A percentile compares a stretch with the other conserved stretches of the same genome.
Conservation (phyloP, 1,140 invertebrate genomes). For the Anagrus nilaparvatae region DNA sequence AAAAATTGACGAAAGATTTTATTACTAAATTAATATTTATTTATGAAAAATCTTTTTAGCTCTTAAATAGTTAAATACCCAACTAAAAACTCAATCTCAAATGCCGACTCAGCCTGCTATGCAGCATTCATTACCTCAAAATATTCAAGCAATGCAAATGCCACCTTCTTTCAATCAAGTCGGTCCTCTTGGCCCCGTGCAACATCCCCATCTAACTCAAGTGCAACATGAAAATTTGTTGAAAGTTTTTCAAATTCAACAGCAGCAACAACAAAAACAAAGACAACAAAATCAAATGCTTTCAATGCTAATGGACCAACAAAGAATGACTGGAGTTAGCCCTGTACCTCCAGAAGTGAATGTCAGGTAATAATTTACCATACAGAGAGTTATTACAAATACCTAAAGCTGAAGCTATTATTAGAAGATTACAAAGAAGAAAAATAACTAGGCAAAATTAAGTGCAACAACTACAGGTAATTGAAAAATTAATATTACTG, state of each 20-base stretch:
- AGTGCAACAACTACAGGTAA: constrained; percentile 57
- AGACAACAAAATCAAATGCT: constrained; percentile 33
- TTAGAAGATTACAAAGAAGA: constrained; percentile 60
- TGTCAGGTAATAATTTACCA: constrained; percentile 43
- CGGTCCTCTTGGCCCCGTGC: constrained; percentile 35
- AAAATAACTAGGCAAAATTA: constrained; percentile 63
- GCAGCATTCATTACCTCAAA: constrained; percentile 13
- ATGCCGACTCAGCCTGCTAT: constrained; percentile 19
- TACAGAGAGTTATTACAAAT: constrained; percentile 53
- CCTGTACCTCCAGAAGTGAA: constrained; percentile 45
- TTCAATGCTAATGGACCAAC: constrained; percentile 34
- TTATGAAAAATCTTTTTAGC: constrained; percentile 19
- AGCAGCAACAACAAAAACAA: constrained; percentile 25
- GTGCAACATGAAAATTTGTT: constrained; percentile 44
- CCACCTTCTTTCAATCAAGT: constrained; percentile 30
- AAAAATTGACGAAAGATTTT: not conserved
- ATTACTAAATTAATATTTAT: constrained; percentile 4
- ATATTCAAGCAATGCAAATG: constrained; percentile 26
- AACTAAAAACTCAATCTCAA: constrained; percentile 26
- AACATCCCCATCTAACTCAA: constrained; percentile 39
- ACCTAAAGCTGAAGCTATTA: constrained; percentile 62
- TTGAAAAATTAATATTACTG: constrained; percentile 43
- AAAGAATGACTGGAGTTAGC: constrained; percentile 36
- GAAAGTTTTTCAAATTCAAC: constrained; percentile 44
- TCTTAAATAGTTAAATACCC: constrained; percentile 31